Evolutionary conservation across 2,113 vertebrate species (phyloP).

Genomic region (Oenanthe oenanthe): DNA sequence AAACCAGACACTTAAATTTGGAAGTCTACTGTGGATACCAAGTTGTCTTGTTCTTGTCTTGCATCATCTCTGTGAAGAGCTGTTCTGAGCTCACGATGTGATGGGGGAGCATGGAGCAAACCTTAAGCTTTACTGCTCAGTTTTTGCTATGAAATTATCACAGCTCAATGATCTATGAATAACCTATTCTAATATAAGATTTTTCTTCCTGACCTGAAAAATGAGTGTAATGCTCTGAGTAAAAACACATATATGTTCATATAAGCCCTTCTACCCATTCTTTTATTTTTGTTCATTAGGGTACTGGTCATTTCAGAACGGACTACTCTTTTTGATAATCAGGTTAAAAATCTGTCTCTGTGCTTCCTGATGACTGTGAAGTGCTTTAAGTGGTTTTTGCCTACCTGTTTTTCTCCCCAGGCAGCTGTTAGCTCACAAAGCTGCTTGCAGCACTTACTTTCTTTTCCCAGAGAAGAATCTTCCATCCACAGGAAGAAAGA

Average conservation of each 20-base stretch:
- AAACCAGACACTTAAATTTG: constrained; percentile 39
- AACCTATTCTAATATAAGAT: background rate
- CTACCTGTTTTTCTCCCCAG: background rate
- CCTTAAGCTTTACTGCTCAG: background rate
- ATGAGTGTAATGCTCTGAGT: background rate
- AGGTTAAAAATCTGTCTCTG: background rate
- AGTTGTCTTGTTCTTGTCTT: background rate
- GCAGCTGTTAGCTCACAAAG: constrained; percentile 2
- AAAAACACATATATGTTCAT: background rate
- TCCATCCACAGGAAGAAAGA: background rate
- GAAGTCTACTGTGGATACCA: background rate
- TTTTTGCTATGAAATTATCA: background rate
- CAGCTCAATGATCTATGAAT: background rate
- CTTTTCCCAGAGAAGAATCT: background rate
- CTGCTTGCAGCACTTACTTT: constrained; percentile 15
- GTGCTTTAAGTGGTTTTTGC: background rate
- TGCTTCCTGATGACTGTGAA: background rate
- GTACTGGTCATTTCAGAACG: background rate
- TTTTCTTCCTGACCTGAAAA: background rate
- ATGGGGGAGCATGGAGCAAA: background rate
- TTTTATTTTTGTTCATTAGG: background rate
- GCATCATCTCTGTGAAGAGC: background rate
- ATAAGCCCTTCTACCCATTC: background rate
- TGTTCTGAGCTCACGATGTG: background rate
- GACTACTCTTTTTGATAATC: background rate